Conservation (phyloP, 1,140 invertebrate genomes). For the Lordiphosa mommai region DNA sequence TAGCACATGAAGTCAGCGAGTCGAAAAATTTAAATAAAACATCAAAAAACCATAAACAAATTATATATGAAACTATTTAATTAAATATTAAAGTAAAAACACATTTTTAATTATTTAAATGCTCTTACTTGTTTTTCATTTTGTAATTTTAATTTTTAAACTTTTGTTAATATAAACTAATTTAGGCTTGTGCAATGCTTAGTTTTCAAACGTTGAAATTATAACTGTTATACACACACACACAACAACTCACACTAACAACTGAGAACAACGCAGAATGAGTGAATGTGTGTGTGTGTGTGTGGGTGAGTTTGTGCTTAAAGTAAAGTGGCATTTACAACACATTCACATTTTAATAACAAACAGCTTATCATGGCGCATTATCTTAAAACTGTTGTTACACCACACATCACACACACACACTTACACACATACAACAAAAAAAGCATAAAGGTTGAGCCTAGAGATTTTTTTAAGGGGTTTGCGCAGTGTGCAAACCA, state of each 20-base stretch:
- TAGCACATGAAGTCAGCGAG: constrained; percentile 33
- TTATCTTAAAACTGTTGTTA: constrained; percentile 34
- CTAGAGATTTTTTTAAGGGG: constrained; percentile 29
- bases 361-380: constrained; percentile 17
- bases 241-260: constrained; percentile 10
- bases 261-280: neutral
- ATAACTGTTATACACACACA: constrained; percentile 39
- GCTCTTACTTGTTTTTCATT: neutral
- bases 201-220: constrained; percentile 12
- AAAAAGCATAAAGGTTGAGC: constrained; percentile 23
- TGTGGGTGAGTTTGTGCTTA: constrained; percentile 23
- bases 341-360: constrained; percentile 18
- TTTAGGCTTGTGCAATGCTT: constrained; percentile 16
- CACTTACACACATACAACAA: constrained; percentile 6
- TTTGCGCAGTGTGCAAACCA: constrained; percentile 55
- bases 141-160: constrained; percentile 2
- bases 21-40: neutral
- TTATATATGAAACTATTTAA: constrained; percentile 18
- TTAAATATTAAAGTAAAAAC: constrained; percentile 8
- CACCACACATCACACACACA: constrained; percentile 18
- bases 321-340: constrained; percentile 46
- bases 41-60: constrained; percentile 9
- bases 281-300: constrained; percentile 8
- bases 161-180: constrained; percentile 5
- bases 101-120: neutral